Conservation (phyloP, 2,888 invertebrate species). For the Pristionchus entomophagus region DNA sequence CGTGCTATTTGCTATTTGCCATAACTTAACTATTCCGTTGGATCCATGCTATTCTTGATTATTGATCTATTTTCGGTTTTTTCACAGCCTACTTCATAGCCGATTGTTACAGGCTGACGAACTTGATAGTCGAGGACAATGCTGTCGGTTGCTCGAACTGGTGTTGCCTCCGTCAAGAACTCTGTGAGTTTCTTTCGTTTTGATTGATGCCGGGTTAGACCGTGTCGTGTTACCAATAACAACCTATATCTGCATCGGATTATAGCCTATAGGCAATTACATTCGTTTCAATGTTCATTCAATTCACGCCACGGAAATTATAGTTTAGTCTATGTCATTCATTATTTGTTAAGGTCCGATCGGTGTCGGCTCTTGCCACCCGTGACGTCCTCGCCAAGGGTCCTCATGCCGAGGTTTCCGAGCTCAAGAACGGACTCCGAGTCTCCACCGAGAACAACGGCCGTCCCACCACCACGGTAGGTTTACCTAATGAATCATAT, state of each 20-base stretch:
- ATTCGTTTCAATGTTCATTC: too few relatives aligned
- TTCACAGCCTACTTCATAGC: too few relatives aligned
- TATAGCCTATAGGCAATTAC: too few relatives aligned
- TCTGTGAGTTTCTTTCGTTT: not conserved
- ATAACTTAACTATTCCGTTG: too few relatives aligned
- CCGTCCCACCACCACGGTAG: conserved; percentile 94
- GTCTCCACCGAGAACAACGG: conserved; percentile 97
- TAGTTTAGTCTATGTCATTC: too few relatives aligned
- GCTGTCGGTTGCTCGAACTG: conserved; percentile 40
- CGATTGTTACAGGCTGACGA: conserved; percentile 31
- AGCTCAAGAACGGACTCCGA: conserved; percentile 87
- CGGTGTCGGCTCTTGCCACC: conserved; percentile 60
- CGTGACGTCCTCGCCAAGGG: conserved; percentile 61
- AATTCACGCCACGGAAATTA: too few relatives aligned
- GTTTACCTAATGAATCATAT: too few relatives aligned
- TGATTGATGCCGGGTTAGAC: too few relatives aligned
- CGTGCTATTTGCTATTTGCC: too few relatives aligned
- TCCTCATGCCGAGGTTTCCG: conserved; percentile 63
- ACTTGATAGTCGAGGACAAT: conserved; percentile 38
- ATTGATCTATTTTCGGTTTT: not conserved
- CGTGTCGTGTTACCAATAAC: too few relatives aligned
- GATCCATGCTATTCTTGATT: too few relatives aligned
- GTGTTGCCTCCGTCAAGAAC: conserved; percentile 24
- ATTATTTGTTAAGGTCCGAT: conserved; percentile 63
- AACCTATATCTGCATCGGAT: too few relatives aligned